Percentiles rank a stretch among this genome's conserved stretches.
Conservation (phyloP, 2,113 vertebrate species). For the Syngnathoides biaculeatus region DNA sequence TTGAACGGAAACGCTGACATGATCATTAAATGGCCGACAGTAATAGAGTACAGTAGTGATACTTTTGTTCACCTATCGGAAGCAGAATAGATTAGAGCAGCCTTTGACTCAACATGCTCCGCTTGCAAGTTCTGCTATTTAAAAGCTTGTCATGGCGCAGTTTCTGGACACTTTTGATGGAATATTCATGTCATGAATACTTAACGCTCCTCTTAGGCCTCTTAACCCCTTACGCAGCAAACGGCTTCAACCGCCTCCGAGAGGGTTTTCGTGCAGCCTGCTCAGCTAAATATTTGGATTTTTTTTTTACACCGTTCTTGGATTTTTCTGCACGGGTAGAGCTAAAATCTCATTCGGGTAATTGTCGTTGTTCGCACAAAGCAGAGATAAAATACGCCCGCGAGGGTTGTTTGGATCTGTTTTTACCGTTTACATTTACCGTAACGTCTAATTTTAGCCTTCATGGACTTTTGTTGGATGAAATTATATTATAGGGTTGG, state of each 20-base stretch:
- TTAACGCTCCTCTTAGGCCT: constrained; percentile 39
- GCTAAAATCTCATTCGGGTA: not conserved
- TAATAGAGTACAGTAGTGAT: constrained; percentile 53
- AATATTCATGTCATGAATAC: constrained; percentile 64
- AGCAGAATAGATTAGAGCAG: constrained; percentile 63
- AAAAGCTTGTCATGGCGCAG: constrained; percentile 56
- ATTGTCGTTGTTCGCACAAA: too few species aligned
- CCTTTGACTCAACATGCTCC: constrained; percentile 55
- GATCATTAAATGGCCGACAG: constrained; percentile 66
- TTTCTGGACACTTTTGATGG: constrained; percentile 50
- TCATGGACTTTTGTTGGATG: too few species aligned
- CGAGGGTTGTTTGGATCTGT: too few species aligned
- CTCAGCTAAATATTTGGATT: not conserved
- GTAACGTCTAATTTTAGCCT: too few species aligned
- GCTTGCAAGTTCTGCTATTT: constrained; percentile 57
- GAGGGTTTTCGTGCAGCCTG: constrained; percentile 19
- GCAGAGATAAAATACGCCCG: too few species aligned
- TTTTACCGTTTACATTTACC: too few species aligned
- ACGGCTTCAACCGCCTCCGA: constrained; percentile 16
- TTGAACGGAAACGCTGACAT: constrained; percentile 73
- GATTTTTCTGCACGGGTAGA: not conserved
- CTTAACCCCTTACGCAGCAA: constrained; percentile 42
- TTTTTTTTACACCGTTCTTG: not conserved
- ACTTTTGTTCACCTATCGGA: constrained; percentile 68
- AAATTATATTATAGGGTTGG: too few species aligned